Evolutionary conservation across 2,797 vertebrate genomes (phyloP), one percentile per base, ranked within the genome.

Genomic region (Hybognathus amarus): DNA sequence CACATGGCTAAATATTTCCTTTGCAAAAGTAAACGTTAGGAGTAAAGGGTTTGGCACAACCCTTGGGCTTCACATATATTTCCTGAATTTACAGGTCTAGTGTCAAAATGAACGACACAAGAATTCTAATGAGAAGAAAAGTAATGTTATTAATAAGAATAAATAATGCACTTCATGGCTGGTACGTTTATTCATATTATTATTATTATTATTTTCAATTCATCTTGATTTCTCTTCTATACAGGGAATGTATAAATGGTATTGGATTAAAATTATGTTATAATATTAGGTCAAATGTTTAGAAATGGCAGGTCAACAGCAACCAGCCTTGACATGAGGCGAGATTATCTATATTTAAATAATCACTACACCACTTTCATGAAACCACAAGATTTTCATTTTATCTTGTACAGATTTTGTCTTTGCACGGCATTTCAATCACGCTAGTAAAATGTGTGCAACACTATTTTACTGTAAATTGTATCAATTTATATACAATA

Each of bases 1-100:
- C 47, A 54, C 33, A 77, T 42, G 56, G n/a, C 50, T 54, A 83
- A 80, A 84, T 84, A 87, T 88, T 88, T 86, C 79, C 76, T 38
- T 75, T 82, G 69, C 68, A 79, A 87, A 86, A 82, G 63, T 27
- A 85, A 83, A 80, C 17, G 12, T 38, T n/a, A 36, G 2, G 40
- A 74, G 33, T 36, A 11, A 13, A 40, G 47, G 30, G 66, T 47
- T 59, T 38, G 40, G 9, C 40, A 50, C 22, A 73, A 73, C 27
- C 40, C 15, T 24, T 63, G 30, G 15, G 40, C 27, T 64, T 18
- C 2, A 30, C 59, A 30, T 50, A 15, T 20, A 54, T 70, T 54
- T 59, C 2, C 11, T 61, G 20, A 20, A 63, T 63, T 63, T 63
- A 10, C 36, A 42, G 13, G n/a, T 12, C 13, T 52, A 69, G 18